A percentile compares a stretch with the other conserved stretches of the same genome.
These are phyloP conservation scores for Syngnathus acus DNA, from an alignment of 2,797 vertebrate genomes.

Conservation along the genomic window DNA sequence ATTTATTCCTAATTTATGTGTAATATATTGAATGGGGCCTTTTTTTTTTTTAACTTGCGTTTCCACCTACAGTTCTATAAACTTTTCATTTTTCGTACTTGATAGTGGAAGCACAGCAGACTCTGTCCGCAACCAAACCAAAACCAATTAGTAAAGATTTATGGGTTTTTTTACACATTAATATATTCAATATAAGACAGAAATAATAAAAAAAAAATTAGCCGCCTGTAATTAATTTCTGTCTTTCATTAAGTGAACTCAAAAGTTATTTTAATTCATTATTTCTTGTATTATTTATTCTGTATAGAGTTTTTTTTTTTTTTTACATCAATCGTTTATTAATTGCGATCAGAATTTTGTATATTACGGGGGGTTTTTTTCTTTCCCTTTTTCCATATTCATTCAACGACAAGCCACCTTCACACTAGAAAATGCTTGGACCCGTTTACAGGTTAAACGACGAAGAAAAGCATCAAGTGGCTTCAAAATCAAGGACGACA, in stretches of 20 bases:
- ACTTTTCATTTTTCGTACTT: not conserved
- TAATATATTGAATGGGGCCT: not conserved
- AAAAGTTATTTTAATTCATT: too few relatives aligned
- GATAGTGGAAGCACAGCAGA: not conserved
- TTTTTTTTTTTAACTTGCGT: not conserved
- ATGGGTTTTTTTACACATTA: too few relatives aligned
- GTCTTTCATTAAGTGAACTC: too few relatives aligned
- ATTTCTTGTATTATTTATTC: too few relatives aligned
- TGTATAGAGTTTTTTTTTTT: too few relatives aligned
- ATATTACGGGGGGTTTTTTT: too few relatives aligned
- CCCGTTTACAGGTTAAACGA: not conserved
- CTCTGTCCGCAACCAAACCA: not conserved
- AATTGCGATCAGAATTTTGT: too few relatives aligned
- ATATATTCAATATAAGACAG: too few relatives aligned
- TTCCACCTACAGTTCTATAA: not conserved
- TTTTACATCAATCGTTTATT: too few relatives aligned
- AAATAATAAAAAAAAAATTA: too few relatives aligned
- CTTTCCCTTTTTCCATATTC: not conserved
- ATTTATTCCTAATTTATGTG: not conserved
- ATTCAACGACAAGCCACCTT: not conserved
- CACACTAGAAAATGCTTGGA: not conserved
- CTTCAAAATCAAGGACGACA: not conserved
- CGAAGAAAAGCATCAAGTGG: not conserved
- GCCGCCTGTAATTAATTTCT: too few relatives aligned
- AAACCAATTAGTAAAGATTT: not conserved